phyloP scores from a whole-genome alignment of 2,888 invertebrate genomes.

The Salpingus planirostris region DNA sequence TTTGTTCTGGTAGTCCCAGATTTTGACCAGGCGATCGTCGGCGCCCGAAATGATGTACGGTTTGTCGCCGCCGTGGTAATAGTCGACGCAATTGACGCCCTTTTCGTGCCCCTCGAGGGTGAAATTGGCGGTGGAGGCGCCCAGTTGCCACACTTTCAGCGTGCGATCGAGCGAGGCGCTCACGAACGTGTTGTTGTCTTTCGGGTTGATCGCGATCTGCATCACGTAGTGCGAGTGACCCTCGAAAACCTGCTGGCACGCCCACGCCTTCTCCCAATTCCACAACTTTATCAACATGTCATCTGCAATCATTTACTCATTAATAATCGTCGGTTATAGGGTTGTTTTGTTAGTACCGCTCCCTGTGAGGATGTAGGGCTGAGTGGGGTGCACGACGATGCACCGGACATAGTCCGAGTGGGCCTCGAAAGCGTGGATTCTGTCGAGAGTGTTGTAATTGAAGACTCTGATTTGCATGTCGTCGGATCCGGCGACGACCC shows the following conservation, averaged over 20 bases:
- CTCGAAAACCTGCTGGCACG: constrained; percentile 96
- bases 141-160: constrained; percentile 97
- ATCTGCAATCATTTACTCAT: too few species aligned
- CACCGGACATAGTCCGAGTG: constrained; percentile 97
- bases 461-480: constrained; percentile 93
- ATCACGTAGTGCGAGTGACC: constrained; percentile 99
- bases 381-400: constrained; percentile 95
- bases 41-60: constrained; percentile 98
- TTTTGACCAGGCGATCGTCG: constrained; percentile 94
- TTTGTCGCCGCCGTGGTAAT: constrained; percentile 96
- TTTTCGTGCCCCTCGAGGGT: constrained; percentile 97
- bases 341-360: too few species aligned
- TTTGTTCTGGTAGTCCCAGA: constrained; percentile 99
- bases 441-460: constrained; percentile 97
- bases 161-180: constrained; percentile 98
- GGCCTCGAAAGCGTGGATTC: constrained; percentile 93
- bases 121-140: constrained; percentile 95
- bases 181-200: constrained; percentile 99
- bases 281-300: constrained; percentile 98
- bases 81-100: constrained; percentile 98
- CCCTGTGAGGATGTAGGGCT: constrained; percentile 92
- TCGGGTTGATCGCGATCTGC: constrained; percentile 99
- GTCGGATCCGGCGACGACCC: constrained; percentile 97
- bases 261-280: constrained; percentile 99
- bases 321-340: too few species aligned